Base-by-base conservation (phyloP, 2,113 vertebrate species). In the Cynocephalus volans region DNA sequence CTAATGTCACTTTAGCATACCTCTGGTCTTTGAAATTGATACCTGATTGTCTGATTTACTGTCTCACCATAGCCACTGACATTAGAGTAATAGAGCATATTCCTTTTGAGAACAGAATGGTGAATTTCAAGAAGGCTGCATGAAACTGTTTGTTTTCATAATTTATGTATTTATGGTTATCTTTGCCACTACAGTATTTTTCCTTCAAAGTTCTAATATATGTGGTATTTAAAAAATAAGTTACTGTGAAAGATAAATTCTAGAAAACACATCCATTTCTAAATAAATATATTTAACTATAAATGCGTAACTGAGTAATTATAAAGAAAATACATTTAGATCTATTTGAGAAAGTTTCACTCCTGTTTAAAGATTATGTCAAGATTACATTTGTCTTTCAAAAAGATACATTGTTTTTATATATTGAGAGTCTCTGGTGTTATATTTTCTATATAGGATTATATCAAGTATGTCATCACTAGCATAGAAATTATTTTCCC, bases 331-430 rank as follows among this genome's bases (percentile, higher is more conserved):
- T 92, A 77, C 12, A 24, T 65, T 69, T 52, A 94, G 62, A 72
- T 52, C 8, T 79, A 65, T 69, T 96, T 75, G 36, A 31, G 1
- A 31, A 93, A 75, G 18, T 26, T 83, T 95, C n/a, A 54, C 21
- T 84, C 73, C 41, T 18, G 90, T 36, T 91, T 88, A 72, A 67
- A 83, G 93, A 50, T 5, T 36, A 81, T 28, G 58, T 50, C 26
- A 91, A 81, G 45, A 70, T 84, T 81, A 48, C 31, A 65, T 90
- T 94, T 95, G 18, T 52, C 73, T 80, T 86, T 76, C 18, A 93
- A 56, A 95, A 81, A 45, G 13, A 82, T 24, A 50, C 4, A 45
- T 75, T 79, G 8, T 86, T 3, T 79, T 76, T 26, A 50, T 12
- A 5, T 48, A 56, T 79, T 84, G 19, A 65, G 23, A 90, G 1